These are phyloP conservation scores for Melanerpes aurifrons DNA, from an alignment of 2,113 vertebrate species.

Conservation along the genomic window DNA sequence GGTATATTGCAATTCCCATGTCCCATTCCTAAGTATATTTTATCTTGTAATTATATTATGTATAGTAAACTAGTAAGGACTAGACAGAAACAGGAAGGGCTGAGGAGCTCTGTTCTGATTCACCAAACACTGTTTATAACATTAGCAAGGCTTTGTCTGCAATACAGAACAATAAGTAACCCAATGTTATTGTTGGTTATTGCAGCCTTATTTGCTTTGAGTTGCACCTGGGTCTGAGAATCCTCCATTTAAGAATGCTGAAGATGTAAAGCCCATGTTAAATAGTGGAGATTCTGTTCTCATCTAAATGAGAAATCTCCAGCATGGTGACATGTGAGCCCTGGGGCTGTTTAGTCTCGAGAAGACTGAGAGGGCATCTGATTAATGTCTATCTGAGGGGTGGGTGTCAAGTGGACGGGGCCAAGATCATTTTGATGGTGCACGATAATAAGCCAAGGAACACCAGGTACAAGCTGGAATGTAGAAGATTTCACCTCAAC, in stretches of 20 bases:
- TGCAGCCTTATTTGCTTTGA: not conserved
- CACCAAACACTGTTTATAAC: not conserved
- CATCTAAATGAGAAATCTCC: conserved; percentile 15
- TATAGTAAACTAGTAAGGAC: not conserved
- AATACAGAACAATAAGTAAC: not conserved
- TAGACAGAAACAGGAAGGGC: not conserved
- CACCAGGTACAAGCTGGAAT: too few species aligned
- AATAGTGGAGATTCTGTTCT: conserved; percentile 15
- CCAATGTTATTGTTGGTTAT: not conserved
- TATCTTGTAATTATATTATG: not conserved
- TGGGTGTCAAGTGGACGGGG: too few species aligned
- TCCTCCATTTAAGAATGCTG: not conserved
- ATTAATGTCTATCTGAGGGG: too few species aligned
- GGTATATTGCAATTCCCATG: not conserved
- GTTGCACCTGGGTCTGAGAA: not conserved
- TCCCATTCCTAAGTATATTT: not conserved
- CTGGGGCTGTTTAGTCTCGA: too few species aligned
- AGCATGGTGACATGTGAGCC: not conserved
- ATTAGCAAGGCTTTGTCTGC: not conserved
- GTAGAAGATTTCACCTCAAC: too few species aligned
- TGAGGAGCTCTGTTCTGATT: not conserved
- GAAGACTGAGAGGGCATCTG: too few species aligned
- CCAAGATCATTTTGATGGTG: too few species aligned
- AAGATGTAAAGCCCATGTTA: not conserved
- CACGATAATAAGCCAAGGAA: too few species aligned